Percentiles rank a stretch among this genome's conserved stretches.
Conservation (phyloP, 2,888 invertebrate genomes). For the Hirtodrosophila trivittata region DNA sequence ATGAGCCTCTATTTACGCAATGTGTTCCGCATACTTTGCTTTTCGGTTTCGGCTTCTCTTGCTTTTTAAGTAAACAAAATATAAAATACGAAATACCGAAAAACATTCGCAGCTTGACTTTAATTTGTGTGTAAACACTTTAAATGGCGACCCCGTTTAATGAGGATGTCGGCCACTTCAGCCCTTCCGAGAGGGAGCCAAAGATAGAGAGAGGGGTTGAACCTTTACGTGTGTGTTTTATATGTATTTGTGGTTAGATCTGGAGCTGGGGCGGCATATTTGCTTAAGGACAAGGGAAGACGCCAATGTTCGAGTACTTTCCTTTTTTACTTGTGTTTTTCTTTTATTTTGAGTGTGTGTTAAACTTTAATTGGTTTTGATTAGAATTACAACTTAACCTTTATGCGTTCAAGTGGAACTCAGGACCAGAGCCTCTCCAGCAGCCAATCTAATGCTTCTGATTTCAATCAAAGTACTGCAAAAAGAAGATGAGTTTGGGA, state of each 20-base stretch:
- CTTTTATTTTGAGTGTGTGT: slow-evolving; percentile 22
- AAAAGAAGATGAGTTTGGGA: not conserved
- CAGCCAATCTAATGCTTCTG: slow-evolving; percentile 44
- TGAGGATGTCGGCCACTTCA: slow-evolving; percentile 48
- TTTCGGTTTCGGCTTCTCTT: slow-evolving; percentile 27
- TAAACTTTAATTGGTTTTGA: slow-evolving; percentile 40
- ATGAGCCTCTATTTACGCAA: slow-evolving; percentile 68
- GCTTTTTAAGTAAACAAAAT: slow-evolving; percentile 33
- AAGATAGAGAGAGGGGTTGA: slow-evolving; percentile 3
- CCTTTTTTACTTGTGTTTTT: not conserved
- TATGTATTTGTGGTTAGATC: slow-evolving; percentile 48
- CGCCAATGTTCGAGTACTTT: slow-evolving; percentile 13
- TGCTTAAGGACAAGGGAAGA: slow-evolving; percentile 50
- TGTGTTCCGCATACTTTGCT: slow-evolving; percentile 56
- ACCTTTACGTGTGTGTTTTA: slow-evolving; percentile 18
- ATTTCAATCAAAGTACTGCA: slow-evolving; percentile 43
- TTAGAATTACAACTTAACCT: slow-evolving; percentile 19
- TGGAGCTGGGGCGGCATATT: slow-evolving; percentile 47
- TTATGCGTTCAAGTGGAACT: slow-evolving; percentile 37
- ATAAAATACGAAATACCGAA: slow-evolving; percentile 46
- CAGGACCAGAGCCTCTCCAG: slow-evolving; percentile 63
- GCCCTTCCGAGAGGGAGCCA: slow-evolving; percentile 33
- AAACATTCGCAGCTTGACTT: slow-evolving; percentile 63
- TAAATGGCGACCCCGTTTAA: slow-evolving; percentile 48
- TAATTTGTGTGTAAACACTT: slow-evolving; percentile 77